Evolutionary conservation across 2,113 vertebrate genomes (phyloP), one percentile per base, ranked within the genome.

Genomic region (Labrus mixtus): DNA sequence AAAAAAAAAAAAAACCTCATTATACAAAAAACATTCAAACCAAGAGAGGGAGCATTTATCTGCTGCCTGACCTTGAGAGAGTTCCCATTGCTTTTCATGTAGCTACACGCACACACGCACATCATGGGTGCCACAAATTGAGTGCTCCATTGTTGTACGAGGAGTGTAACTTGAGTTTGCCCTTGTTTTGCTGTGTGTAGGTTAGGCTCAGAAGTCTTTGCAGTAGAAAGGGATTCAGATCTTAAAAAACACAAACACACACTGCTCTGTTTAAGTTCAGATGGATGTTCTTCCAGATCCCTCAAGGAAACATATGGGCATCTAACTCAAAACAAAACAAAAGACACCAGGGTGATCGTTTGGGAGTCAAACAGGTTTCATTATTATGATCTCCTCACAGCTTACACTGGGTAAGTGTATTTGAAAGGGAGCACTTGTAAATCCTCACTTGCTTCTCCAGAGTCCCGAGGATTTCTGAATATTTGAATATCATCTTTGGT

Each of bases 21-120:
- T 93, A 93, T 90, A 88, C 84, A 87, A 82, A 82, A 90, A 90
- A 87, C 77, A 82, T 81, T 87, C 76, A 80, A 79, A 86, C 87
- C 65, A 76, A 81, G 81, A 91, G 88, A 93, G 83, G 73, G 87
- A 90, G 83, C 78, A 85, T 91, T 90, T 91, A 87, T 91, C 88
- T 91, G 89, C 79, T 79, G 58, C 82, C 87, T 90, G 90, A 94
- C 92, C 92, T 94, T 94, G 90, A 93, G 87, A 87, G 90, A 86
- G 80, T 90, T 91, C 79, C 87, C 74, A 73, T 87, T 87, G 88
- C 86, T 90, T 93, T 89, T 88, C 84, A 84, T 78, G 62, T 83
- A 55, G 73, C 61, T 53, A 29, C 57, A 53, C 51, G 11, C 71
- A 54, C 53, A 50, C 59, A 79, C 69, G 51, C 76, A 76, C 67